A percentile compares a stretch with the other conserved stretches of the same genome.
phyloP scores from a whole-genome alignment of 2,888 invertebrate genomes.

The Pachymerium ferrugineum region DNA sequence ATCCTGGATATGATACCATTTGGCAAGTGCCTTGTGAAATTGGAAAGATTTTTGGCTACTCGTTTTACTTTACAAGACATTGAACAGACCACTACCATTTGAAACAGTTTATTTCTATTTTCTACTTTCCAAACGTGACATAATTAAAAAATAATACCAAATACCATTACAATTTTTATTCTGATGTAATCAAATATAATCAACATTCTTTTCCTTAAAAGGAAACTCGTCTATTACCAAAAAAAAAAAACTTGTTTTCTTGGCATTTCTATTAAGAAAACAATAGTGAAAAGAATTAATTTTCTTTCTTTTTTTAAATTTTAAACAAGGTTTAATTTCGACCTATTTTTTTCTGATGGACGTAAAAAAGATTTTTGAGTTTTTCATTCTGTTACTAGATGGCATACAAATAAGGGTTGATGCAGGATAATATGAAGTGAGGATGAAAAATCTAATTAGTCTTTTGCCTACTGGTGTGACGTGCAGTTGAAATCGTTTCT shows the following conservation, averaged over 20 bases:
- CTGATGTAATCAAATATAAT: background rate
- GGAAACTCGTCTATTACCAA: background rate
- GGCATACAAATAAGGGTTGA: background rate
- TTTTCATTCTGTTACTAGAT: background rate
- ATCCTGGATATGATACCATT: conserved; percentile 7
- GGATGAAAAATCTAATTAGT: conserved; percentile 1
- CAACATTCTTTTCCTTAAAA: background rate
- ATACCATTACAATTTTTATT: background rate
- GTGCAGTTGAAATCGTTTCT: background rate
- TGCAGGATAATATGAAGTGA: background rate
- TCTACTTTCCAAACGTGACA: background rate
- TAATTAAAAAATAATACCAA: background rate
- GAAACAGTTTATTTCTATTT: background rate
- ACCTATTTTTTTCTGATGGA: too few relatives aligned
- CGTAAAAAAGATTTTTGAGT: background rate
- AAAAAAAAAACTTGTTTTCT: background rate
- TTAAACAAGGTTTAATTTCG: background rate
- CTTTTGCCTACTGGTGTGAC: background rate
- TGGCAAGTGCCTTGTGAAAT: conserved; percentile 17
- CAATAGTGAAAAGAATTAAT: background rate
- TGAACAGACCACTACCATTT: background rate
- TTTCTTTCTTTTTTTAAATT: background rate
- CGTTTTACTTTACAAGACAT: background rate
- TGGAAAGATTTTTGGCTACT: conserved; percentile 14
- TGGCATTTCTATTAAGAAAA: background rate